A percentile compares a stretch with the other conserved stretches of the same genome.
phyloP scores from a whole-genome alignment of 2,113 vertebrate genomes.

The Saccopteryx leptura region DNA sequence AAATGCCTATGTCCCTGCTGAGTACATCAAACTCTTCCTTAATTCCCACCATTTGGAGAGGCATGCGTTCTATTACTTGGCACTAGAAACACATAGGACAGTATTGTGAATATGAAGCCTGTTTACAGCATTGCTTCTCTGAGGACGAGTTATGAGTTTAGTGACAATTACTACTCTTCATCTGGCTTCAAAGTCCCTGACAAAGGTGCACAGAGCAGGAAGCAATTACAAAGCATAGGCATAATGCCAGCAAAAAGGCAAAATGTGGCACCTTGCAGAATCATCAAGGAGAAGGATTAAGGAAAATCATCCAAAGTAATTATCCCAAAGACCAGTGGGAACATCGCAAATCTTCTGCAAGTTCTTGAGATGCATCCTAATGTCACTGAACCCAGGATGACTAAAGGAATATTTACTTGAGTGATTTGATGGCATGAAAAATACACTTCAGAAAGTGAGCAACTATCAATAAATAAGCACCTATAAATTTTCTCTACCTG shows the following conservation, averaged over 20 bases:
- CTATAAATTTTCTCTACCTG: not conserved
- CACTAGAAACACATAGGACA: slow-evolving; percentile 32
- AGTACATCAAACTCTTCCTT: not conserved
- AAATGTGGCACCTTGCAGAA: slow-evolving; percentile 45
- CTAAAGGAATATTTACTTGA: slow-evolving; percentile 24
- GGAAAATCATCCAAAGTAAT: slow-evolving; percentile 73
- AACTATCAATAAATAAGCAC: not conserved
- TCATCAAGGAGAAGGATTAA: slow-evolving; percentile 73
- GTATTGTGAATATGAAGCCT: slow-evolving; percentile 51
- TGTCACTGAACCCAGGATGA: not conserved
- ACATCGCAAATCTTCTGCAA: slow-evolving; percentile 46
- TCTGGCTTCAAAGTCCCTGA: slow-evolving; percentile 59
- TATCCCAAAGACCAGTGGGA: slow-evolving; percentile 65
- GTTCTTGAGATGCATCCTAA: slow-evolving; percentile 61
- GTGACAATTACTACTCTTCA: slow-evolving; percentile 55
- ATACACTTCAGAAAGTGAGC: not conserved
- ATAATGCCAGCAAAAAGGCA: slow-evolving; percentile 25
- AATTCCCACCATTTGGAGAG: slow-evolving; percentile 13
- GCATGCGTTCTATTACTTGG: not conserved
- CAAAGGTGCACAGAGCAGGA: slow-evolving; percentile 53
- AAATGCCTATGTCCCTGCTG: not conserved
- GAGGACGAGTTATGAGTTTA: slow-evolving; percentile 24
- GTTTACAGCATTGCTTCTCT: slow-evolving; percentile 39
- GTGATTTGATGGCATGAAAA: slow-evolving; percentile 41
- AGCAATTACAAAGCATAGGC: slow-evolving; percentile 54